phyloP scores from a whole-genome alignment of 1,140 invertebrate genomes.

The Caerostris darwini region DNA sequence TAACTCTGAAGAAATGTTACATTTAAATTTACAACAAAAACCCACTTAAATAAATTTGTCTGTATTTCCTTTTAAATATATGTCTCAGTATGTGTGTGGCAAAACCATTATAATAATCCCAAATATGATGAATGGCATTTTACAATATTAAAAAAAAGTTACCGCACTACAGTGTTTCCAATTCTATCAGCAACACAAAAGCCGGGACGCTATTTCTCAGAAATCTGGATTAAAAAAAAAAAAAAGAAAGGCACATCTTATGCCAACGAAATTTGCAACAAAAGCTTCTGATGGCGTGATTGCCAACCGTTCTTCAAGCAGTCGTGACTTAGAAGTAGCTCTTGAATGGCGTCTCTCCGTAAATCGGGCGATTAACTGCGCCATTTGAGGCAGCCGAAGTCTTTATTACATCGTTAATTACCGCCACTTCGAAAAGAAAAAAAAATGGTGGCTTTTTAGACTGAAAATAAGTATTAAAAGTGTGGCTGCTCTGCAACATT shows the following conservation, averaged over 20 bases:
- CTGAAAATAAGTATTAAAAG: background rate
- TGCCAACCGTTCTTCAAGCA: background rate
- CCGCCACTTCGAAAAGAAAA: background rate
- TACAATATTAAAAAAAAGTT: background rate
- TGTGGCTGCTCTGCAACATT: background rate
- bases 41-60: too few relatives aligned
- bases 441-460: background rate
- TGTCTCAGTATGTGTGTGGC: background rate
- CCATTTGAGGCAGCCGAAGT: conserved; percentile 34
- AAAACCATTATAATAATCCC: background rate
- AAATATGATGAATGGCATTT: background rate
- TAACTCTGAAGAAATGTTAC: too few relatives aligned
- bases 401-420: conserved; percentile 57
- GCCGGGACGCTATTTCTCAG: background rate
- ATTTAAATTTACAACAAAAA: too few relatives aligned
- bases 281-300: conserved; percentile 21
- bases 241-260: background rate
- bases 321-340: background rate
- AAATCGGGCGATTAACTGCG: background rate
- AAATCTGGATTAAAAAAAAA: background rate
- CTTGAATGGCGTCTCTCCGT: background rate
- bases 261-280: background rate
- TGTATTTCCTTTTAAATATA: too few relatives aligned
- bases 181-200: background rate
- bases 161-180: background rate